A percentile compares a stretch with the other conserved stretches of the same genome.
phyloP scores from a whole-genome alignment of 2,113 vertebrate species.

The Neolamprologus tretocephalus region DNA sequence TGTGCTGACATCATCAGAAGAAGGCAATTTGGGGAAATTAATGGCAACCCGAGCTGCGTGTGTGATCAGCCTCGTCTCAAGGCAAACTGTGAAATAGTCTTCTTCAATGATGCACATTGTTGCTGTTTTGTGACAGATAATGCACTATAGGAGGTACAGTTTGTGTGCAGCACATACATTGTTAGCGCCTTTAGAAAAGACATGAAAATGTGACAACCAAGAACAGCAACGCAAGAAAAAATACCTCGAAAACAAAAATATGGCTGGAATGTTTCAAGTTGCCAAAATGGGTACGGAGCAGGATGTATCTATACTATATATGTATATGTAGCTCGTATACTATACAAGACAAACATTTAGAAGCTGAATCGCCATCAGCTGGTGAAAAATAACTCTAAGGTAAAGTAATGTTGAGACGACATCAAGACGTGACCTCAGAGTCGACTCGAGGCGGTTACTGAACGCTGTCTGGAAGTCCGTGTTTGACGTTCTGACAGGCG shows the following conservation, averaged over 20 bases:
- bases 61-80: neutral
- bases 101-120: neutral
- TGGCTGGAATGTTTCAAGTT: neutral
- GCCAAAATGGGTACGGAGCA: neutral
- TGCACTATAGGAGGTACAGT: neutral
- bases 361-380: neutral
- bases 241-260: rapidly evolving
- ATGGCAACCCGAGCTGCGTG: neutral
- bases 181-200: neutral
- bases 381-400: neutral
- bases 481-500: rapidly evolving
- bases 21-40: neutral
- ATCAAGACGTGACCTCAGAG: neutral
- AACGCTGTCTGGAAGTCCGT: neutral
- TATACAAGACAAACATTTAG: neutral
- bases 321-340: neutral
- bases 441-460: neutral
- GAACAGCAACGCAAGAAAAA: neutral
- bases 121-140: neutral
- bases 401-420: neutral
- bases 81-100: neutral
- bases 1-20: neutral
- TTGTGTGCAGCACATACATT: neutral
- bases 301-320: neutral
- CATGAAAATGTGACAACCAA: neutral